Evolutionary conservation across 2,888 invertebrate genomes (phyloP), one percentile per base, ranked within the genome.

Genomic region (Cynaeus angustus): DNA sequence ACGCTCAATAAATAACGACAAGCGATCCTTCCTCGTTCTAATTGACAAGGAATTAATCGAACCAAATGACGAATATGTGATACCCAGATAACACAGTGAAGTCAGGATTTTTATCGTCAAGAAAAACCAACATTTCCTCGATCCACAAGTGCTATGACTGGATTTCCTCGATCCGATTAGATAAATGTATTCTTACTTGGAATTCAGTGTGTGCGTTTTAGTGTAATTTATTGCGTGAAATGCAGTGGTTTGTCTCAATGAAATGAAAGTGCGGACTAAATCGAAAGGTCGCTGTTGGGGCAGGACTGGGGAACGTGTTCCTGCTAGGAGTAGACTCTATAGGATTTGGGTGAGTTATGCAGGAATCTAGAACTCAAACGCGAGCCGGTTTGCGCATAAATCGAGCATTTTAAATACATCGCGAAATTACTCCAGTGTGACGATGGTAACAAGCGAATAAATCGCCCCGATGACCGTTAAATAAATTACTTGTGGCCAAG

Each of bases 271-370:
- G 66, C 65, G 73, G 68, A 72, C 74, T 61, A 70, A 52, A 45
- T 73, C 73, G 10, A 75, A 72, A 72, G 72, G 75, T 74, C 73
- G 73, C 8, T 77, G 77, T 75, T 75, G 77, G 73, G 74, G 75
- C 73, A 77, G 77, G 70, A 74, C 77, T 45, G 70, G 70, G 41
- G 70, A 68, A 55, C 74, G 76, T 38, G 71, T 72, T 56, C 65
- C 75, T 58, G 74, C 77, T 45, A 80, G 80, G 79, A 81, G 80
- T 76, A 73, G 82, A 65, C 75, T 83, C 64, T 77, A 79, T 72
- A 80, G 82, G 72, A 79, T 82, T 74, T 82, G 82, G 82, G 83
- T 83, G 79, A 80, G 83, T 56, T 43, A 21, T 10, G 13, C 16
- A 45, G 8, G 16, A 45, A 45, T 45, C 13, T 45, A 16, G 7